Percentiles rank a stretch among this genome's conserved stretches.
Conservation (phyloP, 2,797 vertebrate species). For the Chelon auratus region DNA sequence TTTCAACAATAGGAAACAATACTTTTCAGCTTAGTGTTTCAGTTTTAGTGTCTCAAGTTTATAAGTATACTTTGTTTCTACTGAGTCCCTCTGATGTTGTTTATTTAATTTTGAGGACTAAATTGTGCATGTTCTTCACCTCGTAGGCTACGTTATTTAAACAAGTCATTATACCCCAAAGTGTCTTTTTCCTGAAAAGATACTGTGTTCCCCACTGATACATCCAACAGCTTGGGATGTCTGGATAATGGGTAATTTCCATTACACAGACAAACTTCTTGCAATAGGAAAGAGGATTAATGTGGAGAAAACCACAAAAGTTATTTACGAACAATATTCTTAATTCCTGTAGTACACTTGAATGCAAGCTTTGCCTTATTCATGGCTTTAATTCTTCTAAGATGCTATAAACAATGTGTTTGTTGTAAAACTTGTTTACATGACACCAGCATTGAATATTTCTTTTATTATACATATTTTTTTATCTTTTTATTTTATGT, state of each 20-base stretch:
- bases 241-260: conserved; percentile 39
- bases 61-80: background rate
- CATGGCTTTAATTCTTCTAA: conserved; percentile 44
- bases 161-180: background rate
- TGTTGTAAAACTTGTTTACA: conserved; percentile 22
- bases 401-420: conserved; percentile 47
- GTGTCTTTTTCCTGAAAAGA: conserved; percentile 8
- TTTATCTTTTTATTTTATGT: conserved; percentile 25
- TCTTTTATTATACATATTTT: background rate
- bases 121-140: conserved; percentile 37
- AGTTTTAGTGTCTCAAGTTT: background rate
- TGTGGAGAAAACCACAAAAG: background rate
- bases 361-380: conserved; percentile 14
- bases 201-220: conserved; percentile 25
- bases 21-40: conserved; percentile 49
- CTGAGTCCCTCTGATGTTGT: conserved; percentile 9
- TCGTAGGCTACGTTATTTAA: conserved; percentile 14
- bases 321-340: conserved; percentile 8
- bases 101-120: conserved; percentile 22
- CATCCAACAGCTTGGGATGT: conserved; percentile 33
- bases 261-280: conserved; percentile 36
- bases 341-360: conserved; percentile 6
- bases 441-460: conserved; percentile 23
- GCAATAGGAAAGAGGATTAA: background rate
- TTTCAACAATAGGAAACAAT: conserved; percentile 18